These are phyloP conservation scores for Drosophila ananassae DNA, from an alignment of 1,140 invertebrate genomes.

Conservation along the genomic window DNA sequence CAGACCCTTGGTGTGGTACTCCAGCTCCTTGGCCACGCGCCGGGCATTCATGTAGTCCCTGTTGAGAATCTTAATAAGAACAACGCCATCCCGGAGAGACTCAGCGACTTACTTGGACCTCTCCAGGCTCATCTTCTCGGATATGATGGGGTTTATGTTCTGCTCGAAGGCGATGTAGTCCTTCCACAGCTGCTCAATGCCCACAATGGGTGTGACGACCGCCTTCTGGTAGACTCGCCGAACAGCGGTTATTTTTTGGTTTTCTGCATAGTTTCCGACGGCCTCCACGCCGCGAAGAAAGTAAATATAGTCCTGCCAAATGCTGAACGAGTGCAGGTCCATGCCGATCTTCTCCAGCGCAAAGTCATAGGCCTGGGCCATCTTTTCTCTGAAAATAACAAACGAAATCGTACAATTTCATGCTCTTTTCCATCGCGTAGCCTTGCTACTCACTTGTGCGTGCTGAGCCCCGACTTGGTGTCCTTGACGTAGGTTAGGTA, in stretches of 20 bases:
- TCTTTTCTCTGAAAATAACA: conserved; percentile 93
- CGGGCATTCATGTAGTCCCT: conserved; percentile 99
- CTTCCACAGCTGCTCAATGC: conserved; percentile 99
- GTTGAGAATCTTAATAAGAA: neutral
- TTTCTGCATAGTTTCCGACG: conserved; percentile 99
- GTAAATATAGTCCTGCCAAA: conserved; percentile 99
- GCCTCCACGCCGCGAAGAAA: conserved; percentile 99
- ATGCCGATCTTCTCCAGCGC: conserved; percentile 99
- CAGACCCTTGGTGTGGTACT: conserved; percentile 96
- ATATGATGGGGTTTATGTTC: conserved; percentile 98
- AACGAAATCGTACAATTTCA: neutral
- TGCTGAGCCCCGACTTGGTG: conserved; percentile 96
- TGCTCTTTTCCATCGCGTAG: neutral
- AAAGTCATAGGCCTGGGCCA: conserved; percentile 99
- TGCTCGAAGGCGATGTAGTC: conserved; percentile 98
- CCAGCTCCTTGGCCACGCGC: conserved; percentile 98
- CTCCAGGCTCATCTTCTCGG: conserved; percentile 87
- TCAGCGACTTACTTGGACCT: conserved; percentile 75
- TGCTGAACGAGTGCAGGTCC: conserved; percentile 97
- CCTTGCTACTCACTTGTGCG: conserved; percentile 93
- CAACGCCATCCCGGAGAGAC: neutral
- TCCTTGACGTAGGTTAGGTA: conserved; percentile 99
- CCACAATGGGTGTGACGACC: conserved; percentile 98
- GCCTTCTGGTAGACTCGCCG: conserved; percentile 98
- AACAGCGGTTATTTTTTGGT: conserved; percentile 99